A percentile compares a stretch with the other conserved stretches of the same genome.
Evolutionary conservation across 2,888 invertebrate species (phyloP).

Genomic region (Polylopha cassiicola): DNA sequence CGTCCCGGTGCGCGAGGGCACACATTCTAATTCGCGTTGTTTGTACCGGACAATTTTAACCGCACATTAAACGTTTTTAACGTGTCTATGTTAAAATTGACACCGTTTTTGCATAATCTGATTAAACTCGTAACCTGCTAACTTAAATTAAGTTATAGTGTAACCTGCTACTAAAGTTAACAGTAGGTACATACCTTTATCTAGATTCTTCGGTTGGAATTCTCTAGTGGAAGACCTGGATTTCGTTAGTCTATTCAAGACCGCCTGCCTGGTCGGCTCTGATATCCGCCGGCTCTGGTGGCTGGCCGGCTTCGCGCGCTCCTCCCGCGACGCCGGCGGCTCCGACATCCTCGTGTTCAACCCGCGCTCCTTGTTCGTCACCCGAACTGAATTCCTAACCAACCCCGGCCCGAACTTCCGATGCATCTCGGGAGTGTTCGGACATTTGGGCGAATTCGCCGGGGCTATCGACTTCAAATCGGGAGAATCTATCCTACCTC

Average conservation of each 20-base stretch:
- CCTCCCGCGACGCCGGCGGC: constrained; percentile 68
- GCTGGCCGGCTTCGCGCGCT: constrained; percentile 51
- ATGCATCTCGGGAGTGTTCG: constrained; percentile 79
- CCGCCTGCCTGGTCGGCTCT: constrained; percentile 60
- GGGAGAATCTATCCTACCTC: constrained; percentile 79
- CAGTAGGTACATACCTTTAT: constrained; percentile 50
- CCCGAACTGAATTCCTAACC: constrained; percentile 60
- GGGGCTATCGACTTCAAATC: constrained; percentile 67
- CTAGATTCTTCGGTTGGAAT: constrained; percentile 57
- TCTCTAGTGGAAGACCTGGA: constrained; percentile 72
- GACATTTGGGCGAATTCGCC: constrained; percentile 73
- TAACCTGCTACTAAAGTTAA: not conserved
- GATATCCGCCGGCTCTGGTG: constrained; percentile 66
- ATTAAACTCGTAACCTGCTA: not conserved
- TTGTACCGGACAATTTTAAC: no score
- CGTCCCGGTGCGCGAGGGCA: no score
- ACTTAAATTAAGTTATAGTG: not conserved
- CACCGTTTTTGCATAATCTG: no score
- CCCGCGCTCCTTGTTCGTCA: constrained; percentile 68
- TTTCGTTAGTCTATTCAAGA: constrained; percentile 62
- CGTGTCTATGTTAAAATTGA: no score
- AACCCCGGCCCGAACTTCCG: constrained; percentile 76
- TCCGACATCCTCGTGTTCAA: constrained; percentile 77
- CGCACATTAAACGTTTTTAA: no score
- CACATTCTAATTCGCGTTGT: no score